A percentile compares a stretch with the other conserved stretches of the same genome.
Conservation (phyloP, 2,113 vertebrate genomes). For the Prionailurus bengalensis region DNA sequence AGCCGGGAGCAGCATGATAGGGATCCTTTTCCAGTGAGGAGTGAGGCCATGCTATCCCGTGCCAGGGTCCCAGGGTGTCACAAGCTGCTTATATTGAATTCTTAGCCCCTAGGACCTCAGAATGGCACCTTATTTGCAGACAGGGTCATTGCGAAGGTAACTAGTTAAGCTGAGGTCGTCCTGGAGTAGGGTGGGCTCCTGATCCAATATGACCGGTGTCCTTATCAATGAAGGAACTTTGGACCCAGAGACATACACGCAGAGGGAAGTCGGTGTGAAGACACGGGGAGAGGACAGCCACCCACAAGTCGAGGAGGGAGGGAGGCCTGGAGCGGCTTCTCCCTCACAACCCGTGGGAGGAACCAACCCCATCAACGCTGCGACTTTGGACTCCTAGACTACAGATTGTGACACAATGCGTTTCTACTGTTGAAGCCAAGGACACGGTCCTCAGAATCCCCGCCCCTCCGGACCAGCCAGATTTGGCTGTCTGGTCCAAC, state of each 20-base stretch:
- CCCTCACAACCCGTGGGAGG: not conserved
- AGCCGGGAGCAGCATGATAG: fast-evolving
- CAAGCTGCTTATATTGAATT: not conserved
- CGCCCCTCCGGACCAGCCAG: fast-evolving
- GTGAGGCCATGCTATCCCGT: not conserved
- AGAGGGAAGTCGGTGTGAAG: fast-evolving
- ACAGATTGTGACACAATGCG: fast-evolving
- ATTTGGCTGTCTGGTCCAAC: no score
- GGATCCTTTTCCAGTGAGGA: not conserved
- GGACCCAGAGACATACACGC: not conserved
- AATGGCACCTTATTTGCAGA: not conserved
- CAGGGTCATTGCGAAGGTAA: not conserved
- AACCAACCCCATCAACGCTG: not conserved
- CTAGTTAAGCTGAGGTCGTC: not conserved
- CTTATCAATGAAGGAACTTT: not conserved
- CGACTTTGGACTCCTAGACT: not conserved
- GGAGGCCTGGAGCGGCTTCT: not conserved
- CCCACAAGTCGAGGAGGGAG: not conserved
- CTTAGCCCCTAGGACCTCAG: not conserved
- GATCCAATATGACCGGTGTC: not conserved
- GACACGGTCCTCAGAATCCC: not conserved
- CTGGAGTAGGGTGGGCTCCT: not conserved
- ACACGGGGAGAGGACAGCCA: not conserved
- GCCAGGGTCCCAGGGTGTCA: no score
- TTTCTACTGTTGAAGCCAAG: not conserved